phyloP scores from a whole-genome alignment of 2,888 invertebrate species.

The Hermaeophaga mercurialis region DNA sequence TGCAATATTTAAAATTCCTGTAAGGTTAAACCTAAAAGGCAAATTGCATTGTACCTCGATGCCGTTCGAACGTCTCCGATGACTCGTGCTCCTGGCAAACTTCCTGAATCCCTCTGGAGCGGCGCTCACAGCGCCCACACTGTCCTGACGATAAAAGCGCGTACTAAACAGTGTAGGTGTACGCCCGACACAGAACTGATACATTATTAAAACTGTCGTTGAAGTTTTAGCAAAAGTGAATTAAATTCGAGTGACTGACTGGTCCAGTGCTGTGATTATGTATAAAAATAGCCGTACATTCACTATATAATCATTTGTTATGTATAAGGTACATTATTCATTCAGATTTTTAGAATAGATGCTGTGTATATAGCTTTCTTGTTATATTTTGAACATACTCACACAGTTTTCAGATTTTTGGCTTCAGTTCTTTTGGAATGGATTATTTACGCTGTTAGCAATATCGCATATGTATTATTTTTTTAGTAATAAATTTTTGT shows the following conservation, averaged over 20 bases:
- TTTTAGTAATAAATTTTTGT: constrained; percentile 44
- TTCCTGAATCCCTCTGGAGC: constrained; percentile 43
- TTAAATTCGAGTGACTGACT: constrained; percentile 44
- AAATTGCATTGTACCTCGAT: constrained; percentile 16
- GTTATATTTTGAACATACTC: constrained; percentile 29
- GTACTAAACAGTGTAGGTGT: constrained; percentile 48
- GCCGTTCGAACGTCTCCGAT: constrained; percentile 32
- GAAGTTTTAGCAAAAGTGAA: constrained; percentile 37
- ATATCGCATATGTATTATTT: constrained; percentile 39
- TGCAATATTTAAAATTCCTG: not conserved
- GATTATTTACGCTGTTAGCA: constrained; percentile 50
- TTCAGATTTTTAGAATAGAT: constrained; percentile 38
- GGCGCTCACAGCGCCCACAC: constrained; percentile 43
- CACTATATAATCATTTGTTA: constrained; percentile 34
- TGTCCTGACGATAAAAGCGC: constrained; percentile 45
- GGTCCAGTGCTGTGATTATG: constrained; percentile 45
- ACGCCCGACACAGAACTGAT: constrained; percentile 50
- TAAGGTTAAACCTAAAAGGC: not conserved
- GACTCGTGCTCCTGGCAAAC: constrained; percentile 30
- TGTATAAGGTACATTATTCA: constrained; percentile 42
- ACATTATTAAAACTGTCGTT: constrained; percentile 51
- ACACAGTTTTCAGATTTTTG: constrained; percentile 37
- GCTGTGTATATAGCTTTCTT: constrained; percentile 39
- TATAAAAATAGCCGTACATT: constrained; percentile 28
- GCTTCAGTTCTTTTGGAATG: constrained; percentile 45